A percentile compares a stretch with the other conserved stretches of the same genome.
These are phyloP conservation scores for Ovibos moschatus DNA, from an alignment of 2,113 vertebrate species.

Conservation along the genomic window DNA sequence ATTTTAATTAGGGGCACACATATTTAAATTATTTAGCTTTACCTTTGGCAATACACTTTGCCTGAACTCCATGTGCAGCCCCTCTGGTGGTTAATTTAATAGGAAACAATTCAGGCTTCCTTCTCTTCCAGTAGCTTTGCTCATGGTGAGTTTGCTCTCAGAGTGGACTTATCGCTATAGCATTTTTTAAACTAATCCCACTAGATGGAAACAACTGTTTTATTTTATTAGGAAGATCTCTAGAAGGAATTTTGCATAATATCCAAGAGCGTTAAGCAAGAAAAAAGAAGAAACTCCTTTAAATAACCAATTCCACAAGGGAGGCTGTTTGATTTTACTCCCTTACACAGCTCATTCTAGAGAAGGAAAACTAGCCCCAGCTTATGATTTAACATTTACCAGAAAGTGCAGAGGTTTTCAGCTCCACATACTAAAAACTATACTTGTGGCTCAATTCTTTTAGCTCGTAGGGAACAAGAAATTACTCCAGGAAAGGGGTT, in stretches of 20 bases:
- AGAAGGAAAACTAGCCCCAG: background rate
- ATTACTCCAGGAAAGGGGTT: background rate
- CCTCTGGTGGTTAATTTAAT: background rate
- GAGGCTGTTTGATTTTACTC: background rate
- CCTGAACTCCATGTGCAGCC: background rate
- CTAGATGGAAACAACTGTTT: background rate
- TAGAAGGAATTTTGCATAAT: constrained; percentile 17
- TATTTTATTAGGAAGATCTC: background rate
- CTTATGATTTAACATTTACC: background rate
- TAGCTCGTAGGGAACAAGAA: background rate
- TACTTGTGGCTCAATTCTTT: constrained; percentile 1
- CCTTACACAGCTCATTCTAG: background rate
- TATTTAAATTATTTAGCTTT: constrained; percentile 5
- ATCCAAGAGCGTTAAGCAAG: background rate
- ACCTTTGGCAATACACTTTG: background rate
- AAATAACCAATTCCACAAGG: background rate
- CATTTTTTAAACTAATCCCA: constrained; percentile 18
- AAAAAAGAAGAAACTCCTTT: background rate
- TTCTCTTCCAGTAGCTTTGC: background rate
- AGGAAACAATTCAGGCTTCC: background rate
- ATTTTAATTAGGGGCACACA: background rate
- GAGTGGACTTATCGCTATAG: background rate
- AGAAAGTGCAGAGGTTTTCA: background rate
- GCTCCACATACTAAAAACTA: background rate
- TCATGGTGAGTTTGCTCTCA: background rate